These are phyloP conservation scores for Polylopha cassiicola DNA, from an alignment of 2,888 invertebrate species.

Conservation along the genomic window DNA sequence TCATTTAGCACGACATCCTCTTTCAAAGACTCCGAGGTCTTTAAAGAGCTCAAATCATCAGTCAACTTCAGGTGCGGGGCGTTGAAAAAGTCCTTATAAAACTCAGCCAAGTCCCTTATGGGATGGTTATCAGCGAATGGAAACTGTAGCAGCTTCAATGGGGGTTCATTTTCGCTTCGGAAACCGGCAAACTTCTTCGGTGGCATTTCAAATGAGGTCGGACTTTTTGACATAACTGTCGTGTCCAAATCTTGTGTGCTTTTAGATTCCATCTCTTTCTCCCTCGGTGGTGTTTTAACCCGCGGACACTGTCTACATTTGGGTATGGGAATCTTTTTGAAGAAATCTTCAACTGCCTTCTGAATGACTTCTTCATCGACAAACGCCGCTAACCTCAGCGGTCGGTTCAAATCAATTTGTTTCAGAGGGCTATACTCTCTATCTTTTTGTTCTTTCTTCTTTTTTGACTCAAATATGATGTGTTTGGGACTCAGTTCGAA, in stretches of 20 bases:
- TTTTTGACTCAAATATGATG: constrained; percentile 75
- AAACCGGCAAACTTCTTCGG: constrained; percentile 66
- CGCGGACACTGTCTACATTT: constrained; percentile 61
- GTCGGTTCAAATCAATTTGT: constrained; percentile 81
- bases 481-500: constrained; percentile 87
- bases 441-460: constrained; percentile 74
- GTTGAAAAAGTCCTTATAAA: constrained; percentile 88
- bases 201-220: constrained; percentile 60
- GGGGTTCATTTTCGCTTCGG: constrained; percentile 76
- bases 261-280: constrained; percentile 40
- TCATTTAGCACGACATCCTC: constrained; percentile 57
- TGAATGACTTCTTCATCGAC: constrained; percentile 73
- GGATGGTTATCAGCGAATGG: constrained; percentile 86
- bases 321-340: constrained; percentile 55
- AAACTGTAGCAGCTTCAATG: constrained; percentile 83
- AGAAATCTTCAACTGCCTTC: constrained; percentile 56
- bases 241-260: constrained; percentile 60
- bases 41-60: constrained; percentile 34
- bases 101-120: constrained; percentile 85
- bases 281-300: constrained; percentile 34
- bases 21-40: constrained; percentile 39
- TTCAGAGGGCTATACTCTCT: constrained; percentile 43
- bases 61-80: constrained; percentile 74
- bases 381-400: constrained; percentile 86
- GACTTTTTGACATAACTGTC: constrained; percentile 50